Evolutionary conservation across 1,140 invertebrate species (phyloP), one percentile per base, ranked within the genome.

Genomic region (Zaprionus ghesquierei): DNA sequence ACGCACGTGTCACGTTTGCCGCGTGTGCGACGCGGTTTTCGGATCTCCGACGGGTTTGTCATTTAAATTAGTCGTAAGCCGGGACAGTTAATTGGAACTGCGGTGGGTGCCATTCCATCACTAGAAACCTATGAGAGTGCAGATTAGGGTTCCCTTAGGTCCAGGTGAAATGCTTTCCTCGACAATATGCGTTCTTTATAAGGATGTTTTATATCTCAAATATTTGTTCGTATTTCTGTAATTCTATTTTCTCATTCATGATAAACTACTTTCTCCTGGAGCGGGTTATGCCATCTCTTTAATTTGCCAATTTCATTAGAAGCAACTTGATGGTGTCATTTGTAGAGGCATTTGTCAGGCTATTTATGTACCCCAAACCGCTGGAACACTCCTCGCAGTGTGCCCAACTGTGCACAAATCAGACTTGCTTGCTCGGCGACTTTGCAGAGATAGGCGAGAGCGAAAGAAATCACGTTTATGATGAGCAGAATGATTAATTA

Each of bases 401-500:
- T 22, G 25, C 63, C 66, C 59, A 70, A 75, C 61, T 71, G 71
- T 55, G 71, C 75, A 54, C 75, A 81, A 73, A 75, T 81, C 75
- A 69, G 70, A 53, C 33, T 29, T 5, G 33, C 12, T 15, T 29
- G 25, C 33, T 33, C 25, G 8, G 15, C 41, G 18, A 46, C 41
- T 46, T 46, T 1, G 41, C 18, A 46, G 51, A 53, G 75, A 81
- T 73, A 62, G 63, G 55, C 69, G 63, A 78, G 49, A 51, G 20
- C 20, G 69, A 81, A 89, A 87, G 71, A 86, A 86, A 86, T 86
- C 82, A 86, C 82, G 82, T 86, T 86, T 86, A 86, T 86, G 82
- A 87, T 86, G 82, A 86, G 84, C 71, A 79, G 80, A 86, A 86
- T 86, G 82, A 86, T 86, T 86, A 86, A 86, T 86, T 86, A 81